Conservation (phyloP, 2,888 invertebrate species). For the Trissolcus japonicus region DNA sequence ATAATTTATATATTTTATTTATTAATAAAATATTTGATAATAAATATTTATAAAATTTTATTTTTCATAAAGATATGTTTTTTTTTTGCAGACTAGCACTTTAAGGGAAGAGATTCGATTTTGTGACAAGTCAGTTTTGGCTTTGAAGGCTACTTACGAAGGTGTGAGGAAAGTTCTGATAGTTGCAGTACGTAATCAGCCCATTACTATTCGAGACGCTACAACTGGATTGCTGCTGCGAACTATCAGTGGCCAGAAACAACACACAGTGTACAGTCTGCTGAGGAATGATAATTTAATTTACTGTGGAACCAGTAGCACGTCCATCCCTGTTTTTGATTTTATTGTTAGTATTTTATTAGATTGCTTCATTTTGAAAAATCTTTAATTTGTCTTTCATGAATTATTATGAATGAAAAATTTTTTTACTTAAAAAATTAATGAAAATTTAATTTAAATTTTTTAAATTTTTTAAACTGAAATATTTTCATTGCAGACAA, state of each 20-base stretch:
- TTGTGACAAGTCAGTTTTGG: constrained; percentile 82
- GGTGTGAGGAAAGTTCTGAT: constrained; percentile 84
- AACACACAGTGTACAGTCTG: constrained; percentile 83
- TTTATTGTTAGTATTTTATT: constrained; percentile 81
- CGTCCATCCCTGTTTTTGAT: constrained; percentile 85
- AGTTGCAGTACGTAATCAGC: constrained; percentile 83
- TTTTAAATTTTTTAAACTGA: neutral
- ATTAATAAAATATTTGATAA: neutral
- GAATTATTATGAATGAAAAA: no score
- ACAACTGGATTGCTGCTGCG: constrained; percentile 83
- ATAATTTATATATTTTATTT: no score
- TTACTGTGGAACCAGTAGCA: constrained; percentile 86
- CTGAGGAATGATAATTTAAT: constrained; percentile 82
- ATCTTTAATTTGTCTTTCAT: neutral
- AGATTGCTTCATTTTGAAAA: neutral
- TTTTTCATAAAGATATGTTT: neutral
- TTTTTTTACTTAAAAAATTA: no score
- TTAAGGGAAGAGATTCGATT: constrained; percentile 77
- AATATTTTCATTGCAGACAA: constrained; percentile 78
- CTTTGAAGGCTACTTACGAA: constrained; percentile 84
- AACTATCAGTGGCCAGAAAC: constrained; percentile 79
- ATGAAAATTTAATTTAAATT: no score
- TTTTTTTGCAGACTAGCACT: constrained; percentile 62
- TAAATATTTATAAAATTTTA: neutral
- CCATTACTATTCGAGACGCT: constrained; percentile 85